These are phyloP conservation scores for Sylvia borin DNA, from an alignment of 2,797 vertebrate genomes.

Conservation along the genomic window DNA sequence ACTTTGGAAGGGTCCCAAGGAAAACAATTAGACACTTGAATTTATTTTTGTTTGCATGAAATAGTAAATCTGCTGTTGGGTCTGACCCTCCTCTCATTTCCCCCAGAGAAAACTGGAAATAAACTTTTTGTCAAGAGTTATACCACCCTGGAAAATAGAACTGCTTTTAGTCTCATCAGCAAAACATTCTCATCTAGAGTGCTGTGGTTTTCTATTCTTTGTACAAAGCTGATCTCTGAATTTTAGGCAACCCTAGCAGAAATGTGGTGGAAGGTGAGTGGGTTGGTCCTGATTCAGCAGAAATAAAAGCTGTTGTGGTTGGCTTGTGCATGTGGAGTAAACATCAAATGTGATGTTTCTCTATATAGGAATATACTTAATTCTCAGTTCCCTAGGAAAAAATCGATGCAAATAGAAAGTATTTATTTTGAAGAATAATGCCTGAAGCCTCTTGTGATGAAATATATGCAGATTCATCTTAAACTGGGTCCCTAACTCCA, in stretches of 20 bases:
- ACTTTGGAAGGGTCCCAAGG: constrained; percentile 29
- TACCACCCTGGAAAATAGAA: not conserved
- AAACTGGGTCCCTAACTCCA: not conserved
- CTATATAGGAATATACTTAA: not conserved
- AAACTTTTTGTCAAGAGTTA: constrained; percentile 3
- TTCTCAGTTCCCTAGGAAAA: not conserved
- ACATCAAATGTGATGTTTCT: not conserved
- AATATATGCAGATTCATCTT: not conserved
- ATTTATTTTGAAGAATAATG: not conserved
- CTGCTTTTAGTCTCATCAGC: not conserved
- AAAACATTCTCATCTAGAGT: not conserved
- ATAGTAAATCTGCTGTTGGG: constrained; percentile 31
- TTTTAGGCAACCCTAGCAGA: not conserved
- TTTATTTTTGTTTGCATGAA: constrained; percentile 56
- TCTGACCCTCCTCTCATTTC: not conserved
- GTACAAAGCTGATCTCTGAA: not conserved
- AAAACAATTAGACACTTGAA: constrained; percentile 22
- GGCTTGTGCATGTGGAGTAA: not conserved
- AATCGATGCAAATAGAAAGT: not conserved
- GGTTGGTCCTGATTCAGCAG: not conserved
- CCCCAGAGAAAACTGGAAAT: not conserved
- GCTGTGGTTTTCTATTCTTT: not conserved
- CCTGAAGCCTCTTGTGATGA: not conserved
- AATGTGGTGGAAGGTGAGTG: not conserved
- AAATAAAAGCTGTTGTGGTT: not conserved